Evolutionary conservation across 2,797 vertebrate genomes (phyloP), one percentile per base, ranked within the genome.

Genomic region (Typhlichthys eigenmanni): DNA sequence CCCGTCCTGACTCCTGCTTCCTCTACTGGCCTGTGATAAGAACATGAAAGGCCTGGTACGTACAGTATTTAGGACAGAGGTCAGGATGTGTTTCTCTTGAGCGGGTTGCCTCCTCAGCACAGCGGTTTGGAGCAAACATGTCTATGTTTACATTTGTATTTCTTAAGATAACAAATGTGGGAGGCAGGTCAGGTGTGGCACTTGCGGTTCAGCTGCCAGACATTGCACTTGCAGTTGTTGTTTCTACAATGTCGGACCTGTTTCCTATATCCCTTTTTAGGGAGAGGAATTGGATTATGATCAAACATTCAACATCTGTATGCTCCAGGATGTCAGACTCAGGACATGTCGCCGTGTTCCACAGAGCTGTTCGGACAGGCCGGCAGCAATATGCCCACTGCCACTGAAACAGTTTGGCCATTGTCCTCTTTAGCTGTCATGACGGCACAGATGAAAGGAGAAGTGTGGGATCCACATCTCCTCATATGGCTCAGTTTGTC

Each of bases 11-110:
- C 69, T 79, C 67, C 60, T 75, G 80, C 68, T 80, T 79, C 71
- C 62, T 19, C 78, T 74, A 62, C 68, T 74, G 72, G 9, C 68
- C 71, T 71, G 68, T 51, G 85, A 89, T 87, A 84, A 89, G 79
- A 68, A 84, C 83, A 84, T 84, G 78, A 86, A 88, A 87, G 78
- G 64, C 49, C 69, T 65, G 60, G 47, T 74, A 1, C 67, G 74
- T 63, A 69, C 66, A 73, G 63, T 84, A 85, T 88, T 75, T 81
- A 75, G 82, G 73, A 75, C 76, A 85, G 68, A 85, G 71, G 81
- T 83, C 85, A 80, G 70, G 13, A 54, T 55, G 58, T 66, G 79
- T 75, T 73, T 62, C 65, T 34, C 46, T 16, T 10, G 38, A 24
- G 5, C 16, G 12, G 11, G 55, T 56, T 9, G 8, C 16, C 51